Evolutionary conservation across 2,113 vertebrate species (phyloP).

Genomic region (Xenotilapia longispinis): DNA sequence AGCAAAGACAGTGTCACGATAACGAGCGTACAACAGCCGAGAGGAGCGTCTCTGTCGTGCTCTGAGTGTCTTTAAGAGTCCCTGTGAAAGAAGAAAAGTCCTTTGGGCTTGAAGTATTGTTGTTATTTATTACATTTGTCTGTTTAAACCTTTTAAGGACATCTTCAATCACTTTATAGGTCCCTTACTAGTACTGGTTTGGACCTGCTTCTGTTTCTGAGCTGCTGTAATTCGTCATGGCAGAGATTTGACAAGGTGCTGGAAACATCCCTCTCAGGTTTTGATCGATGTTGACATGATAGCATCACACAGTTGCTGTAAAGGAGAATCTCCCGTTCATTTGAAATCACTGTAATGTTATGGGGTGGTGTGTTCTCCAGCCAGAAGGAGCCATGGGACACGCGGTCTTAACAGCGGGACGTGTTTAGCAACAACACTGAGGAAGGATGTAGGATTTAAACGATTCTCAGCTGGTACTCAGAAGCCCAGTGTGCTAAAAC

Average conservation of each 20-base stretch:
- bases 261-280: background rate
- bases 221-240: background rate
- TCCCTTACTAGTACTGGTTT: background rate
- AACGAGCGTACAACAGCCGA: background rate
- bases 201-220: background rate
- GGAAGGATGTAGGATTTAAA: background rate
- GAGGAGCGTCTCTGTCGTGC: background rate
- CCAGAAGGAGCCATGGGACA: background rate
- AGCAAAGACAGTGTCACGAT: background rate
- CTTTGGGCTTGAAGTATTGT: background rate
- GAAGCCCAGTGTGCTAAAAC: background rate
- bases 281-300: background rate
- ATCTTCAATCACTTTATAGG: background rate
- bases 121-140: background rate
- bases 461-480: background rate
- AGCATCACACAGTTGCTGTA: background rate
- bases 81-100: background rate
- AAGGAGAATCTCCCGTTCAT: fast-evolving
- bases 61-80: background rate
- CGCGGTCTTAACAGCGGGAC: fast-evolving
- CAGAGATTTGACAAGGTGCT: background rate
- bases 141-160: background rate
- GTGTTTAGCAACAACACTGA: background rate
- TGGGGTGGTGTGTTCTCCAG: background rate
- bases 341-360: background rate